Base-by-base conservation (phyloP, 2,888 invertebrate species). In the Oscheius sp. region DNA sequence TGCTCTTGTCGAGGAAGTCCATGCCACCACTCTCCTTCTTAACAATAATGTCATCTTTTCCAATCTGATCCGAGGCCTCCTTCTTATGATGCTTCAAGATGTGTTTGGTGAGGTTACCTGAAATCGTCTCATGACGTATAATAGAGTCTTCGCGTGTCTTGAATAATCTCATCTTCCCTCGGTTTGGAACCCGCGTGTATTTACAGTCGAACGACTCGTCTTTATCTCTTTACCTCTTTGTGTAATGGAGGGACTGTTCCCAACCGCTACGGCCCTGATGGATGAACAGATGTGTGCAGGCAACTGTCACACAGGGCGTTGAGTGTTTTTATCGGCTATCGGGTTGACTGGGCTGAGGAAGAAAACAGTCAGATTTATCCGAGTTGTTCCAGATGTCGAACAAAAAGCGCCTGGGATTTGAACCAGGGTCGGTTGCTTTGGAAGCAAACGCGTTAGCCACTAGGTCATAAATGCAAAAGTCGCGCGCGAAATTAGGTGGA, bases 61-160 rank as follows among this genome's bases (percentile, higher is more conserved):
- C 87, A 73, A 89, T 87, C 74, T 81, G 81, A 60, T 86, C 89
- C 58, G 78, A 84, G 51, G 86, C 85, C 73, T 89, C 89, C 73
- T 81, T 80, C 71, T 88, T 88, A 79, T 89, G 89, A 77, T 89
- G 89, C 73, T 89, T 89, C 66, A 89, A 79, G 59, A 89, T 89
- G 79, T 89, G 89, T 70, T 89, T 89, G 53, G 89, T 89, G 32
- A 89, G 83, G 72, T 89, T 89, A 33, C 89, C 89, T 88, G 79
- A 42, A 85, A 79, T 62, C 32, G 42, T 63, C 21, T 63, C 47
- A 60, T 7, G 21, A 29, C 7, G 10, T 60, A 11, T 33, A 21
- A 21, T 21, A 21, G 21, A 21, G 21, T 21, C 21, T 2, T 65
- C 50, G 48, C 33, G 51, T 65, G 50, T 33, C 35, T 60, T 48